Evolutionary conservation across 2,888 invertebrate genomes (phyloP).

Genomic region (Glomeris marginata): DNA sequence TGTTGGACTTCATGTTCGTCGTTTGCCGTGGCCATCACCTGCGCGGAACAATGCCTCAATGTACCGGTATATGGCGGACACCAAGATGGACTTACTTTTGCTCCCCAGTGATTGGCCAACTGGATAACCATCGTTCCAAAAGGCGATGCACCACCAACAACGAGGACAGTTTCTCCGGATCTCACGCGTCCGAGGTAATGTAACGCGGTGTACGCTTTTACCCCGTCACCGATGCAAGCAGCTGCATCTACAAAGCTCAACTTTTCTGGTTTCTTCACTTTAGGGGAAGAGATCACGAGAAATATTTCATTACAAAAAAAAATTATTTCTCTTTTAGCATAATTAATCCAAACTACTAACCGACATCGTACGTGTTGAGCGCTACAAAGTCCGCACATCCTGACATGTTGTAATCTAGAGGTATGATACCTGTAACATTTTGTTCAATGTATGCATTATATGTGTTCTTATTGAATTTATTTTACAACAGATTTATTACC

Average conservation of each 20-base stretch:
- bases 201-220: conserved; percentile 34
- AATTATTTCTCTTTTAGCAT: conserved; percentile 2
- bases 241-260: conserved; percentile 33
- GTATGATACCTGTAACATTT: conserved; percentile 28
- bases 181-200: conserved; percentile 31
- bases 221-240: conserved; percentile 32
- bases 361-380: conserved; percentile 32
- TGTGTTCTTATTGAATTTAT: not conserved
- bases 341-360: conserved; percentile 22
- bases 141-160: conserved; percentile 33
- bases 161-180: conserved; percentile 31
- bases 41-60: conserved; percentile 23
- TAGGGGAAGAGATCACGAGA: conserved; percentile 18
- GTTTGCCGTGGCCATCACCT: conserved; percentile 29
- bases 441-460: not conserved
- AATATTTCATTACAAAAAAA: conserved; percentile 1
- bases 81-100: too few relatives aligned
- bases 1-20: conserved; percentile 30
- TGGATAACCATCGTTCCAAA: conserved; percentile 32
- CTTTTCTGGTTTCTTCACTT: conserved; percentile 30
- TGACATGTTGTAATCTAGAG: conserved; percentile 30
- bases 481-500: conserved; percentile 21
- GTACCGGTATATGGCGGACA: not conserved
- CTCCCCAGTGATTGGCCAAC: conserved; percentile 33
- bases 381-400: conserved; percentile 33